phyloP scores from a whole-genome alignment of 2,797 vertebrate genomes.

The Coccyzus lansbergi region DNA sequence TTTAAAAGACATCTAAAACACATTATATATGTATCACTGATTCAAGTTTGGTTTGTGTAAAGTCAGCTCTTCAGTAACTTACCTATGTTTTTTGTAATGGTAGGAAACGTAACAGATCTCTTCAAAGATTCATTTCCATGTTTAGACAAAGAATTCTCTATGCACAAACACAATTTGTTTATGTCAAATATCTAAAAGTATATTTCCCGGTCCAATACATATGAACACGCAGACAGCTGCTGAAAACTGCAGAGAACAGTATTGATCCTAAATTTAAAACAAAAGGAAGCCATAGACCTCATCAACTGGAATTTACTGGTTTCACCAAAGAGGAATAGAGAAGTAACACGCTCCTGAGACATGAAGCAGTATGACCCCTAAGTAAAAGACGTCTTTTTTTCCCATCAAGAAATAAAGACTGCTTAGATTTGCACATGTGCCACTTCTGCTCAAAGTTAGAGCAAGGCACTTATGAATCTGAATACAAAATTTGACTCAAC shows the following conservation, averaged over 20 bases:
- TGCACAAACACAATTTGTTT: fast-evolving
- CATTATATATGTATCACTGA: neutral
- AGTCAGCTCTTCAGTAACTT: neutral
- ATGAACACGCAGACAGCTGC: neutral
- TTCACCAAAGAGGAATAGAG: neutral
- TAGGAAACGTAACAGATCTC: neutral
- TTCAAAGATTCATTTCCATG: neutral
- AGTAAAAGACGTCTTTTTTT: neutral
- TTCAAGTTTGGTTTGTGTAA: neutral
- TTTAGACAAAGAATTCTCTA: neutral
- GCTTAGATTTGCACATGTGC: neutral
- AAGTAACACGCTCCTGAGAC: neutral
- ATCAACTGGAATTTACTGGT: neutral
- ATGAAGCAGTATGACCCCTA: neutral
- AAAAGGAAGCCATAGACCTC: neutral
- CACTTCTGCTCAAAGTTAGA: neutral
- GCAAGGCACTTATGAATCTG: neutral
- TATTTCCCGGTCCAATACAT: neutral
- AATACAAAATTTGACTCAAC: neutral
- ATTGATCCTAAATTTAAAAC: neutral
- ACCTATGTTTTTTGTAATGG: neutral
- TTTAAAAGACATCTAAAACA: neutral
- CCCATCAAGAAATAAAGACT: constrained; percentile 8
- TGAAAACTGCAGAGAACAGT: neutral
- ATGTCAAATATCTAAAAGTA: neutral